These are phyloP conservation scores for Andrena chrysosceles DNA, from an alignment of 2,888 invertebrate genomes.

Conservation along the genomic window DNA sequence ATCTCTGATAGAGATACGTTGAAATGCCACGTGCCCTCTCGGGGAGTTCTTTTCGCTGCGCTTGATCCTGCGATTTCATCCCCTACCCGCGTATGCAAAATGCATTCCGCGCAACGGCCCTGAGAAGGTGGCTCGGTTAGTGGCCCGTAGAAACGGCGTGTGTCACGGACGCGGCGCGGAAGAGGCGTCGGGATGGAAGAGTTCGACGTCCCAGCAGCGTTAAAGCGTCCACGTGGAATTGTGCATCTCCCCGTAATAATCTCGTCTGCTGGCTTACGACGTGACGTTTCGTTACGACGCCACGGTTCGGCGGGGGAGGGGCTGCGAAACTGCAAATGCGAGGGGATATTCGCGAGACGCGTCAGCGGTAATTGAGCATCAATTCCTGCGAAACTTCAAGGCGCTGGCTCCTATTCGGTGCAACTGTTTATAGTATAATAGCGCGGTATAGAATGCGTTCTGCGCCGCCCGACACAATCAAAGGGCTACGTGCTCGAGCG, in stretches of 20 bases:
- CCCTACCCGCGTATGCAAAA: background rate
- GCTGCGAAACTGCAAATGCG: background rate
- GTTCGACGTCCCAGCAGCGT: conserved; percentile 31
- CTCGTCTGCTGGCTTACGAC: conserved; percentile 20
- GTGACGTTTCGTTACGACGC: conserved; percentile 42
- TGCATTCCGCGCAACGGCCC: conserved; percentile 13
- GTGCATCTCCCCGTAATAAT: conserved; percentile 39
- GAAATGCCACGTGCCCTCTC: too few species aligned
- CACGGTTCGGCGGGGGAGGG: background rate
- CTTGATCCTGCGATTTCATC: too few species aligned
- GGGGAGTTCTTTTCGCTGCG: too few species aligned
- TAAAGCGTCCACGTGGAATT: conserved; percentile 44
- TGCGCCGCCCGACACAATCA: too few species aligned
- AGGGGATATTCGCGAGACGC: conserved; percentile 10
- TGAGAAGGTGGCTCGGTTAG: background rate
- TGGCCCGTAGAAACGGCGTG: conserved; percentile 19
- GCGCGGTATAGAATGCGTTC: background rate
- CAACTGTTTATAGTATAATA: background rate
- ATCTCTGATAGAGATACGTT: too few species aligned
- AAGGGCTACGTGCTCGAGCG: too few species aligned
- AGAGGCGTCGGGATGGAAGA: conserved; percentile 34
- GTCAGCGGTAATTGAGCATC: conserved; percentile 11
- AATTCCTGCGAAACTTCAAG: background rate
- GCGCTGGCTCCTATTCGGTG: background rate
- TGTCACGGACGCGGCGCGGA: conserved; percentile 23